phyloP scores from a whole-genome alignment of 2,113 vertebrate species.

The Caracal caracal region DNA sequence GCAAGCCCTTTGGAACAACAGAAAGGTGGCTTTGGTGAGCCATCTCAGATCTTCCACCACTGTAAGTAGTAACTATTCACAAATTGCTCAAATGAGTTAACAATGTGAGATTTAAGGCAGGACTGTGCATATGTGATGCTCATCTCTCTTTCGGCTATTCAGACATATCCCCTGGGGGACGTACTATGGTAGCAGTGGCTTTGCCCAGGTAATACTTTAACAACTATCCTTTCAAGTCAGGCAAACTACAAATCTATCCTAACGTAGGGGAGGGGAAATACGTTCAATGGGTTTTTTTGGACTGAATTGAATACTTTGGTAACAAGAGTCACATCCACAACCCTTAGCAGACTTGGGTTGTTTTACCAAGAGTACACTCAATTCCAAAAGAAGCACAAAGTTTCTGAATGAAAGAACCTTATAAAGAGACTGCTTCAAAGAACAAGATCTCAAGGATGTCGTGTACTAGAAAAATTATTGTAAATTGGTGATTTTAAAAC shows the following conservation, averaged over 20 bases:
- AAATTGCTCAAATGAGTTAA: not conserved
- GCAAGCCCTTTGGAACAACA: not conserved
- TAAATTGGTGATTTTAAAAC: not conserved
- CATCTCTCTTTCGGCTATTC: not conserved
- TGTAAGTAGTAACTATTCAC: not conserved
- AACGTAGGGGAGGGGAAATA: not conserved
- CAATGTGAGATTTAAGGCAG: not conserved
- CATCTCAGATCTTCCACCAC: not conserved
- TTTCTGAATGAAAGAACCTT: slow-evolving; percentile 12
- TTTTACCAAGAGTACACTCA: not conserved
- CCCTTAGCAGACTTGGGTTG: not conserved
- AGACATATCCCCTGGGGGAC: not conserved
- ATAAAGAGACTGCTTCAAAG: slow-evolving; percentile 19
- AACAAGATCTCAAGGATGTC: not conserved
- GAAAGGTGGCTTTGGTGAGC: not conserved
- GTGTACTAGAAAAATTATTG: not conserved
- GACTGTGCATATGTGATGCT: not conserved
- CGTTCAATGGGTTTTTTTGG: not conserved
- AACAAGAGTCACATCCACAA: not conserved
- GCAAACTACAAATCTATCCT: not conserved
- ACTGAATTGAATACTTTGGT: not conserved
- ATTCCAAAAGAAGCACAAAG: not conserved
- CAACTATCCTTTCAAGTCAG: not conserved
- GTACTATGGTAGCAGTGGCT: not conserved
- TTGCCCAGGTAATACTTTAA: not conserved